These are phyloP conservation scores for Orthonevra nobilis DNA, from an alignment of 2,888 invertebrate genomes.

Conservation along the genomic window DNA sequence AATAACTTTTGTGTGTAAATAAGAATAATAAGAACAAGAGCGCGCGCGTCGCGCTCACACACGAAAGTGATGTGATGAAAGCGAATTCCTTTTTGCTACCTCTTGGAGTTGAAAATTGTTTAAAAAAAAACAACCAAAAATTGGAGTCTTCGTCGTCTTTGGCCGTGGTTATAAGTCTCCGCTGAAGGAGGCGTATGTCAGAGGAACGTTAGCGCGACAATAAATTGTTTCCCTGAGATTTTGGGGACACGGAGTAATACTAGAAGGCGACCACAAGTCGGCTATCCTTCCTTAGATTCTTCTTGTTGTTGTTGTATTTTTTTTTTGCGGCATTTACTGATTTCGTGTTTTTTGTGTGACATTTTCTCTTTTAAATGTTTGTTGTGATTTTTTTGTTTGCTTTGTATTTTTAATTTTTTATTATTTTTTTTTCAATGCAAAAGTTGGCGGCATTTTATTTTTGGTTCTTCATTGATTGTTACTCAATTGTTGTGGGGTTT, in stretches of 20 bases:
- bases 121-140: too few relatives aligned
- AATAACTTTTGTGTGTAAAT: constrained; percentile 54
- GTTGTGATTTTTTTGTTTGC: neutral
- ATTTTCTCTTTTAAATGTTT: constrained; percentile 5
- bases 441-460: constrained; percentile 57
- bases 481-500: constrained; percentile 37
- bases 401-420: neutral
- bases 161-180: too few relatives aligned
- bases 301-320: constrained; percentile 4
- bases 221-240: constrained; percentile 51
- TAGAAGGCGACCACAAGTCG: too few relatives aligned
- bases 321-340: constrained; percentile 4
- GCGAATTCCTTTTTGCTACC: constrained; percentile 64
- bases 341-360: constrained; percentile 28
- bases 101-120: too few relatives aligned
- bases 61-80: constrained; percentile 66
- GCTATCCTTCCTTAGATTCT: constrained; percentile 49
- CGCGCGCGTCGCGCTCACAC: constrained; percentile 61
- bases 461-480: constrained; percentile 44
- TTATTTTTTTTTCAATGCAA: constrained; percentile 8
- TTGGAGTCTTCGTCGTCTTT: too few relatives aligned
- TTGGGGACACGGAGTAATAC: constrained; percentile 1
- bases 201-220: constrained; percentile 48
- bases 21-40: constrained; percentile 54
- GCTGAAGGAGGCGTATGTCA: constrained; percentile 35